phyloP scores from a whole-genome alignment of 2,888 invertebrate genomes.

The Acleris emargana region DNA sequence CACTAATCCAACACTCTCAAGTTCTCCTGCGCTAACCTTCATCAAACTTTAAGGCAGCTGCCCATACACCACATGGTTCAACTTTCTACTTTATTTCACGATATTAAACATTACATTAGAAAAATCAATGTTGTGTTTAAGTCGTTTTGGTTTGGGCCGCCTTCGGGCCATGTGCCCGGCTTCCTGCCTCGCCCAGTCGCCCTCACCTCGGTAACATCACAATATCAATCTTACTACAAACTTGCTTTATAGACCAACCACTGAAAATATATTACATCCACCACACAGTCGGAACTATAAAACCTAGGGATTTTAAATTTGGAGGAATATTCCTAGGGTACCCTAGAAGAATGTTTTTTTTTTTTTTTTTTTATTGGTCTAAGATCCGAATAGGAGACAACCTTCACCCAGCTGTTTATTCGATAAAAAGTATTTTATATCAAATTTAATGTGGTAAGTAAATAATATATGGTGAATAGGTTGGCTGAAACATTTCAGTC shows the following conservation, averaged over 20 bases:
- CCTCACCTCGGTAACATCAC: conserved; percentile 44
- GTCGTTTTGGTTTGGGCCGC: conserved; percentile 49
- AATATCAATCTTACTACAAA: conserved; percentile 1
- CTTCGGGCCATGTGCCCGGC: conserved; percentile 78
- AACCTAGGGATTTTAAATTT: no score
- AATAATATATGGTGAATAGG: no score
- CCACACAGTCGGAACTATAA: no score
- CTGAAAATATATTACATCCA: no score
- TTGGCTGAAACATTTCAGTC: no score
- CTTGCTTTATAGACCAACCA: not conserved
- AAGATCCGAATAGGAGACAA: no score
- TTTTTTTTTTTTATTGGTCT: no score
- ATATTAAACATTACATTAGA: not conserved
- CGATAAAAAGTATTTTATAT: no score
- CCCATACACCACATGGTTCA: not conserved
- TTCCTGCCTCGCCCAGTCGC: conserved; percentile 63
- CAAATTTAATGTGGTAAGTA: no score
- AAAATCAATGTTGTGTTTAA: not conserved
- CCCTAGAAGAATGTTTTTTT: no score
- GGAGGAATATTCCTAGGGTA: no score
- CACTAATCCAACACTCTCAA: not conserved
- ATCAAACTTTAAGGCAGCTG: not conserved
- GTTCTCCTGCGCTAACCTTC: not conserved
- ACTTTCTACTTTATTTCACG: not conserved
- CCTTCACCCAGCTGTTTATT: no score